These are phyloP conservation scores for Pedicia rivosa DNA, from an alignment of 2,888 invertebrate species.

Conservation along the genomic window DNA sequence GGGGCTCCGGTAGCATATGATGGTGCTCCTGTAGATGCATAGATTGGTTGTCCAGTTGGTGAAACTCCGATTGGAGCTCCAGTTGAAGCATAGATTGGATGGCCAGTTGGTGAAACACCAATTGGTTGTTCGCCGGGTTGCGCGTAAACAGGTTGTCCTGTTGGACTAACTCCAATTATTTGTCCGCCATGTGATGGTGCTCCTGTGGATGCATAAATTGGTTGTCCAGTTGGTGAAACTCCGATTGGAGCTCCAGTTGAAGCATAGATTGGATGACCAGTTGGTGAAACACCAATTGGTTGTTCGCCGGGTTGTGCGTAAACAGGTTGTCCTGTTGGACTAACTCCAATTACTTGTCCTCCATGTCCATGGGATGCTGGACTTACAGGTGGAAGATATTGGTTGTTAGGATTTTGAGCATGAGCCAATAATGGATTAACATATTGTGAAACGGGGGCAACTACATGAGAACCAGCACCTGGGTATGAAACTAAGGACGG, in stretches of 20 bases:
- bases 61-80: neutral
- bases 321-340: neutral
- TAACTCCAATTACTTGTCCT: neutral
- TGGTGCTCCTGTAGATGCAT: slow-evolving; percentile 1
- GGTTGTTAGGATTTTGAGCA: too few species aligned
- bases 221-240: neutral
- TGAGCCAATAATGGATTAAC: too few species aligned
- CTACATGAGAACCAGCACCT: neutral
- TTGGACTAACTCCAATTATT: neutral
- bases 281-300: neutral
- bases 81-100: neutral
- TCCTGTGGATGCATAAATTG: neutral
- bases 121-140: neutral
- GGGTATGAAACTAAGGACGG: neutral
- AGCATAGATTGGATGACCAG: neutral
- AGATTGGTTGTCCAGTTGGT: slow-evolving; percentile 3
- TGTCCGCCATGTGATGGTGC: neutral
- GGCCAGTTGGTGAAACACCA: neutral
- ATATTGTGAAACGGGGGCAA: too few species aligned
- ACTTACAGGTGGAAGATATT: too few species aligned
- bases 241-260: neutral
- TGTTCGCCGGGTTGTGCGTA: neutral
- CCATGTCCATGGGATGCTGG: neutral
- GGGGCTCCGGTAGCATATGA: too few species aligned
- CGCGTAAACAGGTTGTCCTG: neutral